Percentiles rank a stretch among this genome's conserved stretches.
These are phyloP conservation scores for Equus przewalskii DNA, from an alignment of 2,113 vertebrate genomes.

Conservation along the genomic window DNA sequence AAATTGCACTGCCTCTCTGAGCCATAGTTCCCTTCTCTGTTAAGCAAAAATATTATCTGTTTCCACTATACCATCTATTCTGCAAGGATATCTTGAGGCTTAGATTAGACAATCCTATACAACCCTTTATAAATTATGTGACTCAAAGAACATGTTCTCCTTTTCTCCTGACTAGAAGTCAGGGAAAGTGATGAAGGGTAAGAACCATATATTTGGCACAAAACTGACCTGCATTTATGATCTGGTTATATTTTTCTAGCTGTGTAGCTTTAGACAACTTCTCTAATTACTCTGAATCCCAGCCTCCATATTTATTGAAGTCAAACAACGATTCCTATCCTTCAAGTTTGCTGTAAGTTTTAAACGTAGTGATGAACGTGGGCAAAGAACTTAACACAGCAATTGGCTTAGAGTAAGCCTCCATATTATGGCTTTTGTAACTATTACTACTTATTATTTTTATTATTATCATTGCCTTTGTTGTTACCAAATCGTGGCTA, in stretches of 20 bases:
- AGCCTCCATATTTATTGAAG: slow-evolving; percentile 11
- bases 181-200: not conserved
- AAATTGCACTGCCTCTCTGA: not conserved
- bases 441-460: not conserved
- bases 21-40: not conserved
- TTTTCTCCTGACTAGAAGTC: not conserved
- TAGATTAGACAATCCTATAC: not conserved
- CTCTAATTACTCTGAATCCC: not conserved
- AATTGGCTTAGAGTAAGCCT: not conserved
- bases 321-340: not conserved
- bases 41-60: not conserved
- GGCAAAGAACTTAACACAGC: not conserved
- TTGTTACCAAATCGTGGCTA: not conserved
- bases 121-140: not conserved
- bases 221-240: not conserved
- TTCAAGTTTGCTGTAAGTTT: not conserved
- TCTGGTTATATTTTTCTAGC: not conserved
- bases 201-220: not conserved
- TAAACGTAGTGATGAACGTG: not conserved
- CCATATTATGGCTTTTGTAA: not conserved
- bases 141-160: not conserved
- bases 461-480: not conserved
- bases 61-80: not conserved
- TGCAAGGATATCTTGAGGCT: not conserved
- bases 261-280: not conserved